Base-by-base conservation (phyloP, 2,113 vertebrate genomes). In the Varanus salvator region DNA sequence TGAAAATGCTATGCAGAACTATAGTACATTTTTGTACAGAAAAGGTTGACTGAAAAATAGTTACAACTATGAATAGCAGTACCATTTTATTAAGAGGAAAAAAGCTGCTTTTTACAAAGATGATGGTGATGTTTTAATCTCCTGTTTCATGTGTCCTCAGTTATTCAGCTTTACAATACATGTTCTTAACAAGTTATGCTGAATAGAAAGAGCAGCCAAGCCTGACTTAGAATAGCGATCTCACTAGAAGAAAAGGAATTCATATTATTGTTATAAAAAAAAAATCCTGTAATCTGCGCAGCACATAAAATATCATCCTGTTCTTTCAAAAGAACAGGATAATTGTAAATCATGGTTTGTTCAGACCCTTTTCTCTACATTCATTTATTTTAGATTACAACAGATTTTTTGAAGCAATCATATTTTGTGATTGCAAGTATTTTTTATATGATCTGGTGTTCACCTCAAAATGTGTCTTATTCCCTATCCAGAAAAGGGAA, bases 121-220 rank as follows among this genome's bases (percentile, higher is more conserved):
- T n/a, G 6, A 34, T 50, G 50, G 23, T 81, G 50, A 23, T 81
- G 11, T 27, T 81, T 57, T 54, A 1, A 38, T 34, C 21, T 25
- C 50, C n/a, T 48, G 60, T 44, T 81, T 74, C 48, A 54, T 74
- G 29, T 54, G 69, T 71, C 48, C 17, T 93, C 69, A 38, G 69
- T 34, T 44, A 57, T 23, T 92, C 60, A 15, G 90, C 88, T 69
- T 78, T 27, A 60, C 50, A 50, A 69, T 52, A 0, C 84, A 34
- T 84, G 80, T 91, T 38, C 68, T 90, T 14, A 80, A 77, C 31
- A 83, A 81, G 80, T 80, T 69, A 44, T 87, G 14, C 68, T 92
- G 38, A 64, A 81, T 90, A 34, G 34, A 94, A 93, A 92, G 52
- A 80, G 77, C n/a, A 88, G 5, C 4, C 29, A 87, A 92, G 86